Conservation (phyloP, 1,140 invertebrate species). For the Trichomalopsis sarcophagae region DNA sequence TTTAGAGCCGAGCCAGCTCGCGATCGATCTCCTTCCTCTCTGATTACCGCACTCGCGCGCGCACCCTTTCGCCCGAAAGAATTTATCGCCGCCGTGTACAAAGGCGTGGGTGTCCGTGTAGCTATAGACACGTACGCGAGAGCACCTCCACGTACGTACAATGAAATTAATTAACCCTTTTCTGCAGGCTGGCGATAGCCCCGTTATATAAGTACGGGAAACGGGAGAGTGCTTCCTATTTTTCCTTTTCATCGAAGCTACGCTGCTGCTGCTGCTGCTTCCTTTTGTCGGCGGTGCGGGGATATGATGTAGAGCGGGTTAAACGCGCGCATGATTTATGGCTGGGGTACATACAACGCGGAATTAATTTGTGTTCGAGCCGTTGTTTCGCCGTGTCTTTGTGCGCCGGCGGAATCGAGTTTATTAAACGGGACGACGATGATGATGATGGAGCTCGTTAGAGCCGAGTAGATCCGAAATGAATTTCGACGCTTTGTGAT, state of each 20-base stretch:
- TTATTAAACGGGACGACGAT: not conserved
- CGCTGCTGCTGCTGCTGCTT: not conserved
- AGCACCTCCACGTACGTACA: not conserved
- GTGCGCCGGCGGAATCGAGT: not conserved
- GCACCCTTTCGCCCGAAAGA: not conserved
- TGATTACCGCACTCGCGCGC: constrained; percentile 7
- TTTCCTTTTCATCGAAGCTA: not conserved
- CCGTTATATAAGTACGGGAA: not conserved
- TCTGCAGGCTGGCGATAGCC: not conserved
- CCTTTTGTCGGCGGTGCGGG: not conserved
- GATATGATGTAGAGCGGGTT: not conserved
- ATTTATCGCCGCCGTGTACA: not conserved
- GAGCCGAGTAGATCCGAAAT: too few relatives aligned
- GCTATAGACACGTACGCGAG: not conserved
- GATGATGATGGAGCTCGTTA: not conserved
- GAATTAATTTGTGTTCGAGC: not conserved
- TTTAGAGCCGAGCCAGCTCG: not conserved
- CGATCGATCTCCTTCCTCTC: constrained; percentile 43
- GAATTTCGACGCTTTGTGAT: too few relatives aligned
- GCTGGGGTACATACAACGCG: not conserved
- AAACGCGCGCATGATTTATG: not conserved
- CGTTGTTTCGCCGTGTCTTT: not conserved
- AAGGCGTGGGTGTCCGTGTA: not conserved
- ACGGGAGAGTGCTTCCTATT: not conserved
- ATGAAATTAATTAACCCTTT: constrained; percentile 37